These are phyloP conservation scores for Tetraneura akinire DNA, from an alignment of 1,140 invertebrate genomes.

Conservation along the genomic window DNA sequence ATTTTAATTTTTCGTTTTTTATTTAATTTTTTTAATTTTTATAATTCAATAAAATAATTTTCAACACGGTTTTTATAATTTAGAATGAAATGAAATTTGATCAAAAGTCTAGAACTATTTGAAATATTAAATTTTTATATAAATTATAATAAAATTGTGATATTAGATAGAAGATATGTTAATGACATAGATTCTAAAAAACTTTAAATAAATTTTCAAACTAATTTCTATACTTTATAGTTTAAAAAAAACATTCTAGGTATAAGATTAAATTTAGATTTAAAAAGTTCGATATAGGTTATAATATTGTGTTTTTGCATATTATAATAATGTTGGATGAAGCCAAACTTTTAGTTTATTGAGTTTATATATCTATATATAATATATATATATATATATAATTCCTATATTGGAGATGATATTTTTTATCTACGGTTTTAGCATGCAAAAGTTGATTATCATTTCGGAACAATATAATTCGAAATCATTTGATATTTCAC, in stretches of 20 bases:
- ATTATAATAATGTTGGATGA: neutral
- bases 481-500: neutral
- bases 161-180: neutral
- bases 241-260: neutral
- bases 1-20: too few species aligned
- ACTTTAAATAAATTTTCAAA: neutral
- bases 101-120: too few species aligned
- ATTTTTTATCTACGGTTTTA: neutral
- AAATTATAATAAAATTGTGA: neutral
- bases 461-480: neutral
- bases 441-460: neutral
- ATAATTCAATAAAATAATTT: too few species aligned
- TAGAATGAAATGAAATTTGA: too few species aligned
- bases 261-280: neutral
- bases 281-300: neutral
- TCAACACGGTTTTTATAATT: too few species aligned
- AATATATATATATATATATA: too few species aligned
- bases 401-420: too few species aligned
- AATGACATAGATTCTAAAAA: neutral
- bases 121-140: neutral
- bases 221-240: neutral
- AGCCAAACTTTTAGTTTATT: neutral
- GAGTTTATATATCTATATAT: neutral
- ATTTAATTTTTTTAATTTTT: too few species aligned
- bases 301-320: slow-evolving; percentile 11